These are phyloP conservation scores for Amphipoea lucens DNA, from an alignment of 2,888 invertebrate genomes.

Conservation along the genomic window DNA sequence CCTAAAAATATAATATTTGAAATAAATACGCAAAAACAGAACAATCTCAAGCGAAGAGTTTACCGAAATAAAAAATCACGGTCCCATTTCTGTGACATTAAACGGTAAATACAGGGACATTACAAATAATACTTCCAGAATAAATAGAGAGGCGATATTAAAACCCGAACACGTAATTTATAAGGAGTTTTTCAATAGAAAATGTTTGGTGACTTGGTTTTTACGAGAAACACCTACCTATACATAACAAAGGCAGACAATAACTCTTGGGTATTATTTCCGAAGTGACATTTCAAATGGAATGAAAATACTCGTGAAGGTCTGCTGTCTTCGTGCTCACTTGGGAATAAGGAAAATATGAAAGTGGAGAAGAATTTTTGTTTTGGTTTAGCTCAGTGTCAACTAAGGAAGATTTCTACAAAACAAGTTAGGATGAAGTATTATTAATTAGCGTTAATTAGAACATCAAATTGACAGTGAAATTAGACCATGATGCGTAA, in stretches of 20 bases:
- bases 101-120: constrained; percentile 46
- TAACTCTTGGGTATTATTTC: constrained; percentile 34
- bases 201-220: constrained; percentile 23
- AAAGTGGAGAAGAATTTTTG: constrained; percentile 3
- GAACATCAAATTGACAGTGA: no score
- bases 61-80: constrained; percentile 52
- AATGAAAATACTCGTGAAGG: constrained; percentile 31
- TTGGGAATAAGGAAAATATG: constrained; percentile 5
- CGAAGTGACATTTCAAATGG: constrained; percentile 20
- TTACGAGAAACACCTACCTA: constrained; percentile 21
- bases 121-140: constrained; percentile 29
- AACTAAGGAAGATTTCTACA: not conserved
- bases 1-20: not conserved
- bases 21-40: not conserved
- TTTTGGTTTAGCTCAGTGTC: not conserved
- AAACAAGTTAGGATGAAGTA: not conserved
- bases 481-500: not conserved
- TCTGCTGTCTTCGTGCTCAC: constrained; percentile 10
- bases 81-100: constrained; percentile 40
- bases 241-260: constrained; percentile 25
- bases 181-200: constrained; percentile 40
- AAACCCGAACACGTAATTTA: constrained; percentile 44
- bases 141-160: constrained; percentile 43
- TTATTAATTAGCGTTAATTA: no score
- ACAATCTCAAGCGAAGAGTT: not conserved